Evolutionary conservation across 2,888 invertebrate species (phyloP), one percentile per base, ranked within the genome.

Genomic region (Apoderus coryli): DNA sequence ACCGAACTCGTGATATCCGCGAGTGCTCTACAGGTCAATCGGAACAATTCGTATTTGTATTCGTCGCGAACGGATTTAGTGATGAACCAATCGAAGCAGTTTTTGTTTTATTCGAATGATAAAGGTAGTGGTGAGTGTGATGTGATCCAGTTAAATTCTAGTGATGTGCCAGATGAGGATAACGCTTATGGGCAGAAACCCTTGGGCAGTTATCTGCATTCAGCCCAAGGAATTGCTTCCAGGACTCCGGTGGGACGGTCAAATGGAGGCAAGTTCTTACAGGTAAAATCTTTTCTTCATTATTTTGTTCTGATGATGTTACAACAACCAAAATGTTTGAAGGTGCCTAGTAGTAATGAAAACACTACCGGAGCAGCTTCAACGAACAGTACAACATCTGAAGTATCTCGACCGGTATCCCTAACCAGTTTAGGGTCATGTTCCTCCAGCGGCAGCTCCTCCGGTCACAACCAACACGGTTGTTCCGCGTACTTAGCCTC

Each of bases 401-500:
- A 64, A 56, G 71, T 70, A 25, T 64, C 69, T 9, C 60, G 79
- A 39, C 80, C 80, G 22, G 59, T 79, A 12, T 79, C 79, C 2
- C 69, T 78, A 56, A 78, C 77, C 52, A 84, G 84, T 36, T 75
- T 82, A 45, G 74, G 76, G 7, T 79, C 79, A 4, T 76, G 77
- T 1, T 74, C 76, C 34, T 76, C 72, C 1, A 71, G 68, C 4
- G 69, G 67, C 38, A 54, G 59, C 43, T 72, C 68, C 45, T 72
- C 71, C 10, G 24, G 24, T 10, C 7, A 10, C 10, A 10, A 69
- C 41, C 69, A 72, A 29, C 47, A 45, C 45, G 67, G 75, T 42
- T 72, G 72, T 43, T 77, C 76, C 22, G 79, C 81, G 10, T 86
- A 86, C 57, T 61, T 86, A 52, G 86, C 88, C 31, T 86, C 85